Percentiles rank a stretch among this genome's conserved stretches.
Evolutionary conservation across 2,888 invertebrate species (phyloP).

Genomic region (Agrochola lota): DNA sequence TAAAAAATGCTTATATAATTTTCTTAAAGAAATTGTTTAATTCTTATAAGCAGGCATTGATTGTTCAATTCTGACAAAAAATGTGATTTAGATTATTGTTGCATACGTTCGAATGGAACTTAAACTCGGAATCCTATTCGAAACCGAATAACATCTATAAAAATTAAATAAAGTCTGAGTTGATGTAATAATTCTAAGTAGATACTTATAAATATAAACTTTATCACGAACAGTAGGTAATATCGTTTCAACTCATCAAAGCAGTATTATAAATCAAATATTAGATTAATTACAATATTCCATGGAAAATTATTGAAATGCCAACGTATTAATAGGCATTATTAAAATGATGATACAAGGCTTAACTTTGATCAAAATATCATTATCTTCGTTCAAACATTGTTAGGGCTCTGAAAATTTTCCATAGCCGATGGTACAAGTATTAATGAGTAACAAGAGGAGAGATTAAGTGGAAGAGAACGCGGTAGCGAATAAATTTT

Average conservation of each 20-base stretch:
- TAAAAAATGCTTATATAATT: not conserved
- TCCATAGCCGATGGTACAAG: conserved; percentile 16
- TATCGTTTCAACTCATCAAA: conserved; percentile 30
- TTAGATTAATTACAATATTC: conserved; percentile 51
- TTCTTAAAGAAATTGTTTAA: too few species aligned
- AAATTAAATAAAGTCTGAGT: not conserved
- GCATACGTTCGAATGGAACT: not conserved
- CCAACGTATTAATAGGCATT: conserved; percentile 38
- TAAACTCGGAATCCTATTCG: too few species aligned
- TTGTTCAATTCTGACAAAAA: not conserved
- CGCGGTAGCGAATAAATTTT: not conserved
- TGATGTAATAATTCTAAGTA: not conserved
- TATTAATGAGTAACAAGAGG: not conserved
- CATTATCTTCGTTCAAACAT: conserved; percentile 46
- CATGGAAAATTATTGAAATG: conserved; percentile 38
- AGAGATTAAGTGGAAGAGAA: not conserved
- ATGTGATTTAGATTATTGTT: not conserved
- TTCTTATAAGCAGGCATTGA: not conserved
- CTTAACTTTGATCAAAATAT: conserved; percentile 56
- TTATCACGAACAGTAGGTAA: conserved; percentile 19
- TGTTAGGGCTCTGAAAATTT: conserved; percentile 32
- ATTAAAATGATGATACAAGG: conserved; percentile 51
- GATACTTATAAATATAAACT: not conserved
- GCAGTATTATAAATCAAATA: conserved; percentile 18
- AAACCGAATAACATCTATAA: too few species aligned